These are phyloP conservation scores for Drosophila eohydei DNA, from an alignment of 2,888 invertebrate species.

Conservation along the genomic window DNA sequence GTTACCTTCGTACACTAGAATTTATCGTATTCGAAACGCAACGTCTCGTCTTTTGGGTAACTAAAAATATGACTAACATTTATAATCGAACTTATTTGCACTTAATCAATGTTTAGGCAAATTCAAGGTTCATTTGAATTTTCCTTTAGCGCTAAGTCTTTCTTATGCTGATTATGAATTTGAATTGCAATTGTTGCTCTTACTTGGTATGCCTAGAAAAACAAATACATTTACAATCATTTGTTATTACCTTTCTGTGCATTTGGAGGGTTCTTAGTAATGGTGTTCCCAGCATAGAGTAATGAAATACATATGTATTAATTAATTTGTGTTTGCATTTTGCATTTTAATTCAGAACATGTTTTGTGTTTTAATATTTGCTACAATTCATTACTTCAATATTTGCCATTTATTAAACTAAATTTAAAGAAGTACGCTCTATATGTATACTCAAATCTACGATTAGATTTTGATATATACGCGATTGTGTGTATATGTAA, in stretches of 20 bases:
- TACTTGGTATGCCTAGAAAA: constrained; percentile 68
- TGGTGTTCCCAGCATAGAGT: constrained; percentile 31
- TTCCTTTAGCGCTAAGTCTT: constrained; percentile 67
- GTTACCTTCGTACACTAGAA: constrained; percentile 24
- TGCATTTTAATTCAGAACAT: constrained; percentile 65
- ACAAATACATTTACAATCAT: constrained; percentile 45
- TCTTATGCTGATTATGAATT: constrained; percentile 65
- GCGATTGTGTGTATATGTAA: constrained; percentile 41
- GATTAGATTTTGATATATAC: constrained; percentile 39
- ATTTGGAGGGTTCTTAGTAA: constrained; percentile 66
- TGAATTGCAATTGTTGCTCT: constrained; percentile 47
- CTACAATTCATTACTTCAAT: constrained; percentile 72
- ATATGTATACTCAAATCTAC: constrained; percentile 41
- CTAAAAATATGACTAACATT: constrained; percentile 74
- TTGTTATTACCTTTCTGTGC: constrained; percentile 32
- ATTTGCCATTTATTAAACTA: constrained; percentile 62
- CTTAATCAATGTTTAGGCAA: constrained; percentile 32
- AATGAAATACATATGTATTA: constrained; percentile 21
- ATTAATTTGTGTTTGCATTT: constrained; percentile 26
- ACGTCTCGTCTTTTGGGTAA: constrained; percentile 46
- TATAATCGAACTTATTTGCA: constrained; percentile 62
- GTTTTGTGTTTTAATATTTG: constrained; percentile 39
- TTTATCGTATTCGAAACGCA: constrained; percentile 49
- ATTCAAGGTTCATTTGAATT: constrained; percentile 1
- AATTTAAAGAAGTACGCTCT: constrained; percentile 66